Conservation (phyloP, 2,797 vertebrate genomes). For the Sternotherus odoratus region DNA sequence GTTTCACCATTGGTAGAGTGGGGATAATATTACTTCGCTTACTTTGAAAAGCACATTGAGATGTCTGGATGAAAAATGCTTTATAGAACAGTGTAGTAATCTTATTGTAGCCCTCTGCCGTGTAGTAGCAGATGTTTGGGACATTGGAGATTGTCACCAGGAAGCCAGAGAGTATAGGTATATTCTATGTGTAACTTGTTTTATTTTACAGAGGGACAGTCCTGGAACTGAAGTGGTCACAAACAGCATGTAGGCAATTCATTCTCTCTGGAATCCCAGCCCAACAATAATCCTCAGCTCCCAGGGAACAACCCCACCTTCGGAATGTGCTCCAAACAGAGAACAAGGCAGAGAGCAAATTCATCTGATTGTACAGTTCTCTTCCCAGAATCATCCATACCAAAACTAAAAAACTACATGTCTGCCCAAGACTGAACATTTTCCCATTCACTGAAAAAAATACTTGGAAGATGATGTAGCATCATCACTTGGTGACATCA, state of each 20-base stretch:
- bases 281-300: background rate
- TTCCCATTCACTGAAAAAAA: background rate
- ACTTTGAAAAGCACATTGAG: background rate
- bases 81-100: background rate
- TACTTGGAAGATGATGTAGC: background rate
- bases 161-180: background rate
- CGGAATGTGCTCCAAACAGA: background rate
- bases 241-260: conserved; percentile 1
- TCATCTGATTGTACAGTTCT: rapidly evolving
- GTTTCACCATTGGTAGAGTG: background rate
- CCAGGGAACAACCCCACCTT: background rate
- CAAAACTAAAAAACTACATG: background rate
- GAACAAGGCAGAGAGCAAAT: background rate
- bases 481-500: background rate
- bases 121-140: background rate
- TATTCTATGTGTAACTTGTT: background rate
- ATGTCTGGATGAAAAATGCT: background rate
- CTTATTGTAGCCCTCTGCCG: background rate
- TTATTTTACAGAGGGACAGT: background rate
- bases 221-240: background rate
- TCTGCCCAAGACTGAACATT: background rate
- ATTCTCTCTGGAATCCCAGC: background rate
- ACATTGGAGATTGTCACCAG: background rate
- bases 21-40: background rate
- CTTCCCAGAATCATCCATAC: background rate